phyloP scores from a whole-genome alignment of 2,113 vertebrate species.

The Indri indri region DNA sequence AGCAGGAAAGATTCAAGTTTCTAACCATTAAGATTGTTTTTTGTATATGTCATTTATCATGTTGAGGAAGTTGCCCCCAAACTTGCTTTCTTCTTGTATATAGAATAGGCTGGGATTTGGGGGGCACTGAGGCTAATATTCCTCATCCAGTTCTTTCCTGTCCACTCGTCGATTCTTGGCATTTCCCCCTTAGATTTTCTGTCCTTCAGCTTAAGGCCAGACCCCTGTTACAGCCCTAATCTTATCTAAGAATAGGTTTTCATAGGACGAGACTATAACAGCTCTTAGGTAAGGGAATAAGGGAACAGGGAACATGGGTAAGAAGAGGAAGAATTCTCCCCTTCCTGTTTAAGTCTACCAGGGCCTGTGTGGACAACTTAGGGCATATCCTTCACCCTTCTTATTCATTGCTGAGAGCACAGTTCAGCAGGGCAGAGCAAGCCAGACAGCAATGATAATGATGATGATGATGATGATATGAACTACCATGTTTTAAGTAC shows the following conservation, averaged over 20 bases:
- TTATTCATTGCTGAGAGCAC: background rate
- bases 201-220: slow-evolving; percentile 3
- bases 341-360: background rate
- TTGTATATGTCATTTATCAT: background rate
- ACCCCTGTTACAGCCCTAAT: background rate
- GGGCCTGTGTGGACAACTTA: background rate
- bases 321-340: background rate
- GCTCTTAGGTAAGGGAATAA: background rate
- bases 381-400: background rate
- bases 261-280: background rate
- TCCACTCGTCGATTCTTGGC: background rate
- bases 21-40: background rate
- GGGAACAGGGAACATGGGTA: background rate
- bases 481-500: background rate
- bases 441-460: background rate
- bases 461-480: background rate
- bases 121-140: background rate
- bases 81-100: background rate
- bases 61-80: background rate
- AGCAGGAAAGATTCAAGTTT: background rate
- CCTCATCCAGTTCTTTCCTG: background rate
- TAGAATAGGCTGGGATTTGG: background rate
- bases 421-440: background rate
- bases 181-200: background rate
- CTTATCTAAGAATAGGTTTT: background rate